Evolutionary conservation across 2,113 vertebrate genomes (phyloP).

Genomic region (Bambusicola thoracicus): DNA sequence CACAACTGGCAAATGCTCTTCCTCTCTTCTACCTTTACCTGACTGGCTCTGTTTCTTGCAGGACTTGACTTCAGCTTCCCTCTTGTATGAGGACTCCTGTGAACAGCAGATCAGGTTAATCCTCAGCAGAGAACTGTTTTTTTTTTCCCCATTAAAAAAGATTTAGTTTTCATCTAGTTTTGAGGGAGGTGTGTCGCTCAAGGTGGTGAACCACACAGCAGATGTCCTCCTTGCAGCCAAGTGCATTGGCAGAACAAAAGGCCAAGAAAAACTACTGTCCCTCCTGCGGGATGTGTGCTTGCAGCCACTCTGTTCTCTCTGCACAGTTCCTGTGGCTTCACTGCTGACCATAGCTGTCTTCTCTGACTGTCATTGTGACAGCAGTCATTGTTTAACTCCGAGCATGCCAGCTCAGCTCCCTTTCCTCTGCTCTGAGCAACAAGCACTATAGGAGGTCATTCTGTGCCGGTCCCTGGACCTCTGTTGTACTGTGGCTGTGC

Average conservation of each 20-base stretch:
- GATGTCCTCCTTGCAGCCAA: not conserved
- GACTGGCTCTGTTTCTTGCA: not conserved
- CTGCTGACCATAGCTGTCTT: not conserved
- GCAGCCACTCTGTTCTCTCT: not conserved
- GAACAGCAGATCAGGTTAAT: not conserved
- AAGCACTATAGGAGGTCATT: accelerated
- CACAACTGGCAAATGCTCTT: not conserved
- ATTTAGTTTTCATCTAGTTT: not conserved
- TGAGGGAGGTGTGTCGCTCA: not conserved
- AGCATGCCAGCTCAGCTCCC: not conserved
- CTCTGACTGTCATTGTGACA: not conserved
- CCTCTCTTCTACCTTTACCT: not conserved
- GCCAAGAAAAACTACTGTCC: not conserved
- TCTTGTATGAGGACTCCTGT: not conserved
- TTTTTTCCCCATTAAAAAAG: not conserved
- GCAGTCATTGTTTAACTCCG: not conserved
- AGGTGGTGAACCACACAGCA: not conserved
- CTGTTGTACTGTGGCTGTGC: not conserved
- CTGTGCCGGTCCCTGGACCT: not conserved
- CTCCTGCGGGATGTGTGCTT: accelerated
- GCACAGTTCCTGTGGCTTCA: not conserved
- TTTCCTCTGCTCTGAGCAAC: accelerated
- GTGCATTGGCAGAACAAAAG: not conserved
- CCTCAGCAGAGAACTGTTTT: not conserved
- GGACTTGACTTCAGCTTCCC: not conserved